phyloP scores from a whole-genome alignment of 2,113 vertebrate species.

The Dunckerocampus dactyliophorus region DNA sequence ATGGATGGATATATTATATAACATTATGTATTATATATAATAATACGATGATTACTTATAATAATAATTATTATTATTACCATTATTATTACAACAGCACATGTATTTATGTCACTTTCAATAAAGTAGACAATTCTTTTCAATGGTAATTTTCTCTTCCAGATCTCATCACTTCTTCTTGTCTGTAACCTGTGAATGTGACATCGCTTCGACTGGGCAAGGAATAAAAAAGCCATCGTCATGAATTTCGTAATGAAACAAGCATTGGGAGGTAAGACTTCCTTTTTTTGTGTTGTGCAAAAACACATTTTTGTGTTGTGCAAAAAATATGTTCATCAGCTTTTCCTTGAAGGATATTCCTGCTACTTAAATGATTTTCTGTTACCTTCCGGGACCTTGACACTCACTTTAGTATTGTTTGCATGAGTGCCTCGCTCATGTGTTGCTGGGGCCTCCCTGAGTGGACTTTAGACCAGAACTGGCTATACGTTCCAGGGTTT shows the following conservation, averaged over 20 bases:
- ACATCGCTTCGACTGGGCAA: conserved; percentile 67
- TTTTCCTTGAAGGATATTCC: conserved; percentile 18
- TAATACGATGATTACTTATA: too few species aligned
- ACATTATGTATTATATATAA: too few species aligned
- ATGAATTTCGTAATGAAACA: conserved; percentile 98
- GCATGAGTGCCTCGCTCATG: background rate
- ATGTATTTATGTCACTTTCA: too few species aligned
- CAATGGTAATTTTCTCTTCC: background rate
- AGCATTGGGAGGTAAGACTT: conserved; percentile 86
- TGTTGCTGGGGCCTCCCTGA: background rate
- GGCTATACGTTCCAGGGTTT: background rate
- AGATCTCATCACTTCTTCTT: conserved; percentile 58
- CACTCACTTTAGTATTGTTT: background rate
- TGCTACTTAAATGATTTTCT: conserved; percentile 5
- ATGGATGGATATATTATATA: too few species aligned
- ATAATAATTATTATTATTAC: too few species aligned
- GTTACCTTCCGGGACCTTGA: background rate
- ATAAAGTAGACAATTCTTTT: background rate
- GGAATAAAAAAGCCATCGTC: conserved; percentile 78
- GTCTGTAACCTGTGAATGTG: conserved; percentile 70
- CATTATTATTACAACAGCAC: too few species aligned
- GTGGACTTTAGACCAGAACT: background rate
- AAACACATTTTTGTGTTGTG: background rate
- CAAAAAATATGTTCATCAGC: background rate
- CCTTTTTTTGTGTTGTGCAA: background rate